Conservation (phyloP, 2,113 vertebrate genomes). For the Hipposideros armiger region DNA sequence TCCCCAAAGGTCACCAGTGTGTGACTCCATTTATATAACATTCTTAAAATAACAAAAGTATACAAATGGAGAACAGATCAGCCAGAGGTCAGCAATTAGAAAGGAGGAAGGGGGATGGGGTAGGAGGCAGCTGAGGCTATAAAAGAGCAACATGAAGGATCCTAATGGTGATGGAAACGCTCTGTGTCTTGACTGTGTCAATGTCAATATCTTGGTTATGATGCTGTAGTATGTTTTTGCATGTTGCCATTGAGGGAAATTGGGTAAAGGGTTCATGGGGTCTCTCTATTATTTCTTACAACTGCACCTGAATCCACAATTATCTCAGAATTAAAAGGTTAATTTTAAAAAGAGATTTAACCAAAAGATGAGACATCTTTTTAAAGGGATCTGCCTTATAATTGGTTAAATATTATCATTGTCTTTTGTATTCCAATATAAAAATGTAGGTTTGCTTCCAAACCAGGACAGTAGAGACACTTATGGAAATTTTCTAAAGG, state of each 20-base stretch:
- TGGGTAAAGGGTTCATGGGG: neutral
- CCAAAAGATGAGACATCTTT: neutral
- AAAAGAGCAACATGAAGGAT: neutral
- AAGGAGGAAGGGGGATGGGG: fast-evolving
- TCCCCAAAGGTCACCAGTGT: neutral
- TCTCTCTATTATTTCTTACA: neutral
- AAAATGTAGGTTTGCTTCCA: neutral
- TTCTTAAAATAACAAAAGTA: neutral
- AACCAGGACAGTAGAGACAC: neutral
- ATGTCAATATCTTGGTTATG: neutral
- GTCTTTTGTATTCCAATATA: neutral
- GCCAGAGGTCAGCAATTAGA: fast-evolving
- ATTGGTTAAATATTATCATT: neutral
- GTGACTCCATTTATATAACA: neutral
- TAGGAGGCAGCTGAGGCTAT: neutral
- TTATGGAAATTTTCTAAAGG: neutral
- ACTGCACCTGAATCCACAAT: neutral
- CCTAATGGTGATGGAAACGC: neutral
- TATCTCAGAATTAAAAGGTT: slow-evolving; percentile 20
- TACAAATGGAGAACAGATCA: neutral
- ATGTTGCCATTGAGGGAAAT: neutral
- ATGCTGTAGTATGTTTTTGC: neutral
- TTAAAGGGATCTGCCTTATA: neutral
- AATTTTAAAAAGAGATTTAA: neutral
- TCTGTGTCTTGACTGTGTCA: neutral